Percentiles rank a stretch among this genome's conserved stretches.
Evolutionary conservation across 2,888 invertebrate species (phyloP).

Genomic region (Schrankia costaestrigalis): DNA sequence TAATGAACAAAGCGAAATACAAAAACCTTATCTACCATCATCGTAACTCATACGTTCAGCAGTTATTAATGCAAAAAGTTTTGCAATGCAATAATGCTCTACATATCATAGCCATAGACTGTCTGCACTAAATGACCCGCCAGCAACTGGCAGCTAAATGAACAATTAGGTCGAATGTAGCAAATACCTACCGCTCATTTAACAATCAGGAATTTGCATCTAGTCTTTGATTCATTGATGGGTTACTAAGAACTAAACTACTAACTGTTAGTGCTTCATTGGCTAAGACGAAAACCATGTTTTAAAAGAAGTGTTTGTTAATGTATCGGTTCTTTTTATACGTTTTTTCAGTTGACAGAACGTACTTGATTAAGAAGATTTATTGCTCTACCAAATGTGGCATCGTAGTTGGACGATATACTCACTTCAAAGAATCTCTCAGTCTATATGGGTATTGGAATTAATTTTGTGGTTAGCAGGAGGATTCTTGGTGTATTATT

Average conservation of each 20-base stretch:
- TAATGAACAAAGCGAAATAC: no score
- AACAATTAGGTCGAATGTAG: constrained; percentile 36
- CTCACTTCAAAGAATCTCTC: no score
- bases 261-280: background rate
- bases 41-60: no score
- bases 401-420: no score
- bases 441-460: constrained; percentile 5
- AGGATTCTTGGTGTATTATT: no score
- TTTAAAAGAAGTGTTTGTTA: constrained; percentile 11
- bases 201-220: constrained; percentile 14
- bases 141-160: constrained; percentile 30
- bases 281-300: background rate
- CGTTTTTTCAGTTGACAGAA: constrained; percentile 18
- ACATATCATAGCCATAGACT: constrained; percentile 24
- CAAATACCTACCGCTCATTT: constrained; percentile 29
- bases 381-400: constrained; percentile 32
- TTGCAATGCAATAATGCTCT: constrained; percentile 23
- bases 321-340: constrained; percentile 16
- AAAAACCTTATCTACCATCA: no score
- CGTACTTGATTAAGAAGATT: constrained; percentile 29
- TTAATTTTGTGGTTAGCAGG: no score
- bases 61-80: constrained; percentile 10
- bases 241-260: constrained; percentile 7
- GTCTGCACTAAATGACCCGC: constrained; percentile 32
- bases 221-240: constrained; percentile 10